These are phyloP conservation scores for Hypanus sabinus DNA, from an alignment of 2,113 vertebrate genomes.

Conservation along the genomic window DNA sequence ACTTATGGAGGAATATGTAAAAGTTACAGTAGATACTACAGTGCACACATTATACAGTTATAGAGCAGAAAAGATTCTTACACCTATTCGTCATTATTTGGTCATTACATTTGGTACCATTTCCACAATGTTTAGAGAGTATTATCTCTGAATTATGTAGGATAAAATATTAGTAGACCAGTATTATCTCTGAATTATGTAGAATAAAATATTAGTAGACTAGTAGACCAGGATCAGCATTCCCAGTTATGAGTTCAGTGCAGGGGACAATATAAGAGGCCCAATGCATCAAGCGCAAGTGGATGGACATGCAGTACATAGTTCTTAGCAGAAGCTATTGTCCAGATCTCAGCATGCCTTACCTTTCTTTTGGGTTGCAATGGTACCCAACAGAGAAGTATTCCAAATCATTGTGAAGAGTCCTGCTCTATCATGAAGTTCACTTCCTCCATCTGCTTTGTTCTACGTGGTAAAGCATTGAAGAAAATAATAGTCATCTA, in stretches of 20 bases:
- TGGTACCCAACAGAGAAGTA: background rate
- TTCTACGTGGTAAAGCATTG: background rate
- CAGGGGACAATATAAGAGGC: background rate
- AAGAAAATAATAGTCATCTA: background rate
- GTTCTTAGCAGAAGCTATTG: background rate
- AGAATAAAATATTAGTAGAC: background rate
- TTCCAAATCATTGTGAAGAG: background rate
- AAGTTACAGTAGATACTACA: background rate
- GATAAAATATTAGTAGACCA: background rate
- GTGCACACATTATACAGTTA: too few relatives aligned
- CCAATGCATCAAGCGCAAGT: background rate
- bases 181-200: background rate
- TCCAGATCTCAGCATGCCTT: background rate
- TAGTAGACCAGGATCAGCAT: too few relatives aligned
- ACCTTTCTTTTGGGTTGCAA: background rate
- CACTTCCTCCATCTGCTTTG: background rate
- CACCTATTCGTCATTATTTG: background rate
- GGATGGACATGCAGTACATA: background rate
- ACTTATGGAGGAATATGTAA: background rate
- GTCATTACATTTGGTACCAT: background rate
- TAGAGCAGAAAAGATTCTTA: background rate
- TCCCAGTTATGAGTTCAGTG: too few relatives aligned
- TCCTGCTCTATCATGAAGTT: background rate
- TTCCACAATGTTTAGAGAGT: background rate
- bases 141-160: background rate